Percentiles rank a stretch among this genome's conserved stretches.
phyloP scores from a whole-genome alignment of 1,140 invertebrate genomes.

The Drosophila melanica region DNA sequence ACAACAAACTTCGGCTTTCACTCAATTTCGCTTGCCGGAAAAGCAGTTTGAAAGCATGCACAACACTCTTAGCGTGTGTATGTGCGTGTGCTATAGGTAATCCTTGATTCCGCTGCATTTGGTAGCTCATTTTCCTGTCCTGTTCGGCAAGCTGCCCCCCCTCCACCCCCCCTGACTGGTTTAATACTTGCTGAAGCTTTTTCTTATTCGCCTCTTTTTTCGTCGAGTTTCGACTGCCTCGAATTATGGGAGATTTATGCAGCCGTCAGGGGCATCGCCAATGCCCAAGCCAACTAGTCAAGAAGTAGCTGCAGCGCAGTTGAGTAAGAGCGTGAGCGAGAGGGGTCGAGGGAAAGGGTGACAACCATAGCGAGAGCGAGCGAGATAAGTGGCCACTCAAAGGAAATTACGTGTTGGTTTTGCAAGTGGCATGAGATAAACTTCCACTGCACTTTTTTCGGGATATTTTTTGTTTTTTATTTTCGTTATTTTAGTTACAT shows the following conservation, averaged over 20 bases:
- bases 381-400: conserved; percentile 67
- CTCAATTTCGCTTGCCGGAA: conserved; percentile 65
- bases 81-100: conserved; percentile 49
- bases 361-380: not conserved
- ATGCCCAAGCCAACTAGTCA: conserved; percentile 50
- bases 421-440: conserved; percentile 62
- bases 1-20: conserved; percentile 75
- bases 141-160: conserved; percentile 22
- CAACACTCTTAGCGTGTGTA: conserved; percentile 15
- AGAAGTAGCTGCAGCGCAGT: conserved; percentile 13
- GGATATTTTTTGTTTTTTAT: too few relatives aligned
- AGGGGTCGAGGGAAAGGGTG: not conserved
- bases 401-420: conserved; percentile 73
- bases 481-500: not conserved
- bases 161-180: conserved; percentile 16
- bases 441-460: conserved; percentile 39
- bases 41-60: conserved; percentile 51
- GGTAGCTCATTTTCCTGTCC: conserved; percentile 60
- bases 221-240: conserved; percentile 32
- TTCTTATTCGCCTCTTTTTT: conserved; percentile 8
- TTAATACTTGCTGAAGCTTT: conserved; percentile 50
- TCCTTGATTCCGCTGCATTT: conserved; percentile 76
- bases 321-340: not conserved
- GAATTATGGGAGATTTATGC: conserved; percentile 75
- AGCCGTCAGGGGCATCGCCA: conserved; percentile 53